A percentile compares a stretch with the other conserved stretches of the same genome.
These are phyloP conservation scores for Parauchenoglanis punctatus DNA, from an alignment of 2,797 vertebrate species.

Conservation along the genomic window DNA sequence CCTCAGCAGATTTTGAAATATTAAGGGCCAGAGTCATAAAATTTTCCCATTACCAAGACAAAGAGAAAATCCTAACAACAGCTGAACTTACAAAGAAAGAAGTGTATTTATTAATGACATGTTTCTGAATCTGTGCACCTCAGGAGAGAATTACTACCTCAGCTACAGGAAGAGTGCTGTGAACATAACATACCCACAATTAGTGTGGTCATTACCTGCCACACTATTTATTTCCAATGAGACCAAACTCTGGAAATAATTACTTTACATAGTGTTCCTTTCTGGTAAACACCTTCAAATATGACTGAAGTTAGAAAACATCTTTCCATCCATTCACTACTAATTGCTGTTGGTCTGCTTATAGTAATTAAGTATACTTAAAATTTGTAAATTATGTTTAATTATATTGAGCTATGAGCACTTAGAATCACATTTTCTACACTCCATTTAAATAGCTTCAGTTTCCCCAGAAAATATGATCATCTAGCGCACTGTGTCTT, in stretches of 20 bases:
- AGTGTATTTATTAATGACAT: background rate
- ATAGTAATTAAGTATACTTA: background rate
- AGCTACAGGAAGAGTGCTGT: too few species aligned
- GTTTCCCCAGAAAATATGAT: background rate
- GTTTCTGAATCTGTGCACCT: background rate
- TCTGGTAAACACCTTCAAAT: background rate
- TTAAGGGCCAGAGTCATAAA: background rate
- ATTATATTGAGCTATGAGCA: background rate
- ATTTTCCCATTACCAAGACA: background rate
- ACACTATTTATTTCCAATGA: background rate
- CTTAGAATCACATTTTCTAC: background rate
- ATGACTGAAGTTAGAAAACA: background rate
- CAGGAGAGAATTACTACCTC: background rate
- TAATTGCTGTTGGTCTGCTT: background rate
- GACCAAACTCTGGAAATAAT: background rate
- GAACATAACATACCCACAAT: background rate
- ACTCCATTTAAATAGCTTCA: background rate
- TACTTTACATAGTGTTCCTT: background rate
- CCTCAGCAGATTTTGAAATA: background rate
- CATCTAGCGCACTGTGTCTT: background rate
- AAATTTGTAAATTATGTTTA: background rate
- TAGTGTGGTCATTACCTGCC: background rate
- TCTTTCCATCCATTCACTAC: background rate
- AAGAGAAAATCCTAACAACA: background rate
- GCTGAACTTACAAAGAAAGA: background rate